These are phyloP conservation scores for Spatulosminthurus flaviceps DNA, from an alignment of 2,888 invertebrate genomes.

Conservation along the genomic window DNA sequence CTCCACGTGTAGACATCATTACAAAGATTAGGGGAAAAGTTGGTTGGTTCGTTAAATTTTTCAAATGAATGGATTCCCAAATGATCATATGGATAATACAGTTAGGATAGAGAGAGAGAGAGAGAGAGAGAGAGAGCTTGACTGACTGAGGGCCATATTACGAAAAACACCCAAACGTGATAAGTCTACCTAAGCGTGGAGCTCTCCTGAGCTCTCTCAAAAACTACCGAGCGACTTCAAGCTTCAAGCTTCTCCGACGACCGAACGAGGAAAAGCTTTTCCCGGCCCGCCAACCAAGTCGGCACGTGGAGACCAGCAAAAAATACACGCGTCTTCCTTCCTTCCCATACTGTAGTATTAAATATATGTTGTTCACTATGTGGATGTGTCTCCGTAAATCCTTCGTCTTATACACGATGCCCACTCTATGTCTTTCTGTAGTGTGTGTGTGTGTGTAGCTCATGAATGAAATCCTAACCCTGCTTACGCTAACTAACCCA, in stretches of 20 bases:
- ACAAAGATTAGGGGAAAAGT: slow-evolving; percentile 46
- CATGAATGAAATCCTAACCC: slow-evolving; percentile 14
- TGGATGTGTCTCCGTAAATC: slow-evolving; percentile 21
- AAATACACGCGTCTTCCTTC: slow-evolving; percentile 42
- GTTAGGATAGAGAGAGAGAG: too few relatives aligned
- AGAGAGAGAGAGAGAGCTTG: too few relatives aligned
- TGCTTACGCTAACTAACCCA: neutral
- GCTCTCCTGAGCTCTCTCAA: too few relatives aligned
- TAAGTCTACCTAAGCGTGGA: neutral
- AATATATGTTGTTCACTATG: neutral
- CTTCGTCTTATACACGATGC: slow-evolving; percentile 6
- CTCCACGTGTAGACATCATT: slow-evolving; percentile 28
- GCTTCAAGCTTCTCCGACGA: slow-evolving; percentile 27
- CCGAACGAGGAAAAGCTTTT: slow-evolving; percentile 39
- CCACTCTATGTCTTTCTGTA: too few relatives aligned
- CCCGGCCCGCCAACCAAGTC: slow-evolving; percentile 47
- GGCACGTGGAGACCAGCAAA: slow-evolving; percentile 48
- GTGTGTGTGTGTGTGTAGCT: too few relatives aligned
- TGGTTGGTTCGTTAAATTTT: slow-evolving; percentile 42
- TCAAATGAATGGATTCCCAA: slow-evolving; percentile 42
- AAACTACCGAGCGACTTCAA: slow-evolving; percentile 9
- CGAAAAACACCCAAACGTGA: slow-evolving; percentile 15
- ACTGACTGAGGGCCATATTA: neutral
- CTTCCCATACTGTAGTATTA: slow-evolving; percentile 1
- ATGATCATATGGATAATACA: slow-evolving; percentile 36